Evolutionary conservation across 2,113 vertebrate species (phyloP).

Genomic region (Sphaerodactylus townsendi): DNA sequence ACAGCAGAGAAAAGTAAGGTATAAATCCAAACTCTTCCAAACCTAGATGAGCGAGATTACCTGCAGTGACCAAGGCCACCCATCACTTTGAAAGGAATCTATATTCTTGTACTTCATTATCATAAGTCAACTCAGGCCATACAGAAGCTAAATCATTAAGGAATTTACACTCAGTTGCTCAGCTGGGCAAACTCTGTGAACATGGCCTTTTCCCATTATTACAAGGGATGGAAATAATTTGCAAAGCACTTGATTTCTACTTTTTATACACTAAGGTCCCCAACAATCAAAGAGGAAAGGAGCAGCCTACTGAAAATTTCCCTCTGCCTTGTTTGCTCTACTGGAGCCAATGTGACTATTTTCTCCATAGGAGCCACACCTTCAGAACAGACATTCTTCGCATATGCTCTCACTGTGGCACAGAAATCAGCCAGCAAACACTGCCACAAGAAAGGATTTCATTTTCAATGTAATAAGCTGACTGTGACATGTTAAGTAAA

Average conservation of each 20-base stretch:
- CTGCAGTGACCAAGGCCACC: not conserved
- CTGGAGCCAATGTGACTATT: conserved; percentile 36
- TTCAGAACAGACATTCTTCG: not conserved
- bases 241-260: not conserved
- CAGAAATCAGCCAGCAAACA: not conserved
- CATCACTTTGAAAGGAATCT: not conserved
- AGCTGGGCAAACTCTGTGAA: not conserved
- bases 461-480: not conserved
- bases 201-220: not conserved
- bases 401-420: not conserved
- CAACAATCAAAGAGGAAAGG: not conserved
- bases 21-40: too few species aligned
- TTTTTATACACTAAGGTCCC: not conserved
- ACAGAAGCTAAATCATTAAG: not conserved
- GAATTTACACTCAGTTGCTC: not conserved
- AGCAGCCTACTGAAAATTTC: conserved; percentile 28
- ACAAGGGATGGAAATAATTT: not conserved
- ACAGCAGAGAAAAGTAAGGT: too few species aligned
- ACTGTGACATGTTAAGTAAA: accelerated
- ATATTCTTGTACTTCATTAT: not conserved
- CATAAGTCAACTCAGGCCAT: not conserved
- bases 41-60: not conserved
- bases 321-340: conserved; percentile 36
- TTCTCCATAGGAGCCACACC: conserved; percentile 45
- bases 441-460: not conserved